Base-by-base conservation (phyloP, 2,888 invertebrate species). In the Nemurella pictetii region DNA sequence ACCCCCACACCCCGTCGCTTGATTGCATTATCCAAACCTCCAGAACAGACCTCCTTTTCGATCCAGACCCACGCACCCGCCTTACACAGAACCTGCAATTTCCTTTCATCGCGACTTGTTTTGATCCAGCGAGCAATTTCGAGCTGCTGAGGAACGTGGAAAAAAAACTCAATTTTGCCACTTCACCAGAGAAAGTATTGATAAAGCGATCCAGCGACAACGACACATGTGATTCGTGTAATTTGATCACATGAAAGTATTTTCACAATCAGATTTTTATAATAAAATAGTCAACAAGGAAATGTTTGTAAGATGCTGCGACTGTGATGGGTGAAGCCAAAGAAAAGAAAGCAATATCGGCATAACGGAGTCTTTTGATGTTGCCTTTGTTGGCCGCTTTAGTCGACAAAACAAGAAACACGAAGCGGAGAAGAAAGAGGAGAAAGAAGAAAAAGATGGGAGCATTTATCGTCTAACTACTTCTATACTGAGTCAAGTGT, bases 351-450 rank as follows among this genome's bases (percentile, higher is more conserved):
- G 85, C 86, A 86, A 85, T 86, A 86, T 74, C 35, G 74, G 55
- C 80, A 84, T 84, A 83, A 84, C 85, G 85, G 85, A 80, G 83
- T 80, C 85, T 85, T 86, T 86, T 86, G 72, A 86, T 86, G 86
- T 86, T 85, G 83, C 85, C 86, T 36, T 36, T 81, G 32, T 80
- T 83, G 35, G 26, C 32, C 75, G 81, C 83, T 77, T 82, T 84
- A 83, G 83, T 84, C 83, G 83, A 85, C 73, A 83, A 35, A 84
- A 82, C 30, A 84, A 84, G 78, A 85, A 84, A 32, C 73, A 32
- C 83, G n/a, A 73, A 36, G 81, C 82, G 85, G 77, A 85, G 75
- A 85, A 80, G 82, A 82, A 85, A 85, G 84, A 86, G 84, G 84
- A 36, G 83, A 20, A 83, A 86, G 86, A 85, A 84, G 84, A 83